Base-by-base conservation (phyloP, 2,888 invertebrate species). In the Ophion costatus region DNA sequence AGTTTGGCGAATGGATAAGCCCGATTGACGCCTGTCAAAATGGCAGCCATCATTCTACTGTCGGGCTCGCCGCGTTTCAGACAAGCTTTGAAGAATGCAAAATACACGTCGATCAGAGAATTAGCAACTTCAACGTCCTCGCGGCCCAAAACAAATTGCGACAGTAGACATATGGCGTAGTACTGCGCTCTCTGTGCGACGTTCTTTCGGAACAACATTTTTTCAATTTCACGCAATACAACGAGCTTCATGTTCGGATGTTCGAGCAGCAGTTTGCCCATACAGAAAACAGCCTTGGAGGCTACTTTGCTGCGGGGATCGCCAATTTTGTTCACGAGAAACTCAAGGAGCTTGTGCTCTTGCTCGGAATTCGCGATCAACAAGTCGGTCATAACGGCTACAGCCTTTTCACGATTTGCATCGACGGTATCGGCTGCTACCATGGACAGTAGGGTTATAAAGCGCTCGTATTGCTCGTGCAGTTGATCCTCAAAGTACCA, bases 401-500 rank as follows among this genome's bases (percentile, higher is more conserved):
- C 95, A 0, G 98, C 97, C 92, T 97, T 97, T 92, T 97, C 96
- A 91, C 97, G 97, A 88, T 97, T 97, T 0, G 96, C 95, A 77
- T 97, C 97, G 0, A 98, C 96, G 0, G 97, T 96, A 90, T 98
- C 98, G 81, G 97, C 96, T 0, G 97, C 96, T 83, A 97, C 96
- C 69, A 95, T 95, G 91, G 97, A 96, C 66, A 98, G 90, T 0
- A 96, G 95, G 75, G 96, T 95, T 10, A 98, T 95, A 91, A 97
- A 98, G 95, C 95, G 95, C 82, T 95, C 95, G 94, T 98, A 98
- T 45, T 95, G 94, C 87, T 97, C 96, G 92, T 98, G 98, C 1
- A 99, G 93, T 90, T 97, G 96, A 91, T 97, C 97, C 93, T 99
- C 99, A 94, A 97, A 99, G 90, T 96, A 96, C 98, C 99, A 99